These are phyloP conservation scores for Monochamus alternatus DNA, from an alignment of 2,888 invertebrate genomes.

Conservation along the genomic window DNA sequence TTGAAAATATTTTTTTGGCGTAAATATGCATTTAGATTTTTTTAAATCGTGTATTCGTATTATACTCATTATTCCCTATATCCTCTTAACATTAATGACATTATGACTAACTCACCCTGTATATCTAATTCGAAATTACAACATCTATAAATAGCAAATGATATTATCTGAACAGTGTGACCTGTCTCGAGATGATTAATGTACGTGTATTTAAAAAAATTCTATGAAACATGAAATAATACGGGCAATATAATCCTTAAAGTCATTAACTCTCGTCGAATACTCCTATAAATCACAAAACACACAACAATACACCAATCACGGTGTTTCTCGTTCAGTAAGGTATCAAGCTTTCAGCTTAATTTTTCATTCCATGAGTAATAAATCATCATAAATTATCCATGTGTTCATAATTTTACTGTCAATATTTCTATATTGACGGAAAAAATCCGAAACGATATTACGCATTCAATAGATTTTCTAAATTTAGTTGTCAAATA, in stretches of 20 bases:
- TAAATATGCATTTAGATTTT: too few species aligned
- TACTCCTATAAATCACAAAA: conserved; percentile 8
- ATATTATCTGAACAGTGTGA: not conserved
- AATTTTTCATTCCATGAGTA: conserved; percentile 1
- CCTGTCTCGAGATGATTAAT: not conserved
- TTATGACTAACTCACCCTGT: too few species aligned
- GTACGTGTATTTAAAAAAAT: not conserved
- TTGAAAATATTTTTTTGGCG: too few species aligned
- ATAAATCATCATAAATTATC: not conserved
- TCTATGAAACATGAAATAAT: not conserved
- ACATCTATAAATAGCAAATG: not conserved
- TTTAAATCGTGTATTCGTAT: too few species aligned
- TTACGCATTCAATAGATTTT: too few species aligned
- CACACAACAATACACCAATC: conserved; percentile 10
- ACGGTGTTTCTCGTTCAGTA: not conserved
- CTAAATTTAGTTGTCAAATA: too few species aligned
- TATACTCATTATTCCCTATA: too few species aligned
- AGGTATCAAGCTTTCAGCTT: conserved; percentile 3
- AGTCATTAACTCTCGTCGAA: not conserved
- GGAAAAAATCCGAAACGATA: too few species aligned
- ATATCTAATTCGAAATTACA: too few species aligned
- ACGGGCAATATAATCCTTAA: conserved; percentile 1
- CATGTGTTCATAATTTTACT: too few species aligned
- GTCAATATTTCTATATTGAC: too few species aligned
- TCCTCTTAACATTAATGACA: too few species aligned